Evolutionary conservation across 2,888 invertebrate genomes (phyloP).

Genomic region (Melitaea athalia): DNA sequence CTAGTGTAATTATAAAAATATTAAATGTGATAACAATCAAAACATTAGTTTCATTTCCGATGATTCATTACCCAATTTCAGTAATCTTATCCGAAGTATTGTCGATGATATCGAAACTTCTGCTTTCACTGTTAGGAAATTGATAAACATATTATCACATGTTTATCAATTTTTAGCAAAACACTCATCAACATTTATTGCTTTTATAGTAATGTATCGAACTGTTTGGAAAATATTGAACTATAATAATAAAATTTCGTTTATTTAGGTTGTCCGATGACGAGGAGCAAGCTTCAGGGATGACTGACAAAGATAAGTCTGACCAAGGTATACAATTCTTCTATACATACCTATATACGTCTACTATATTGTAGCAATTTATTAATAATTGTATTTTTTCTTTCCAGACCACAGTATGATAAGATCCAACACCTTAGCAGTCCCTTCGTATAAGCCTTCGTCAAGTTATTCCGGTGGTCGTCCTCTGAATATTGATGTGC

Average conservation of each 20-base stretch:
- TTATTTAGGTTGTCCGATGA: constrained; percentile 75
- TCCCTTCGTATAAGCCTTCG: constrained; percentile 75
- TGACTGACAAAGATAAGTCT: constrained; percentile 78
- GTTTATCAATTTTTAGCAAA: too few species aligned
- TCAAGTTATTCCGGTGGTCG: constrained; percentile 66
- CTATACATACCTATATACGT: background rate
- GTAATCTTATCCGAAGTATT: too few species aligned
- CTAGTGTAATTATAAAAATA: too few species aligned
- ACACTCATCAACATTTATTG: too few species aligned
- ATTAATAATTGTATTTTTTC: constrained; percentile 1
- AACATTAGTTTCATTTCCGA: too few species aligned
- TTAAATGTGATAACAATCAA: too few species aligned
- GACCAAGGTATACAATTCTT: constrained; percentile 57
- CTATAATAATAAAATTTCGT: background rate
- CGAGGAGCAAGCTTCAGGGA: constrained; percentile 78
- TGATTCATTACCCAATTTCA: too few species aligned
- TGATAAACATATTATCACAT: too few species aligned
- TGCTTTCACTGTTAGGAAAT: too few species aligned
- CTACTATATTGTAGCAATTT: background rate
- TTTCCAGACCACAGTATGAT: constrained; percentile 78
- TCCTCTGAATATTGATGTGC: constrained; percentile 67
- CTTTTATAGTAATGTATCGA: too few species aligned
- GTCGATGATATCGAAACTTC: too few species aligned
- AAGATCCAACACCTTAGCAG: constrained; percentile 78
- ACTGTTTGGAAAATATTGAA: too few species aligned